Evolutionary conservation across 2,113 vertebrate genomes (phyloP), one percentile per base, ranked within the genome.

Genomic region (Scomber scombrus): DNA sequence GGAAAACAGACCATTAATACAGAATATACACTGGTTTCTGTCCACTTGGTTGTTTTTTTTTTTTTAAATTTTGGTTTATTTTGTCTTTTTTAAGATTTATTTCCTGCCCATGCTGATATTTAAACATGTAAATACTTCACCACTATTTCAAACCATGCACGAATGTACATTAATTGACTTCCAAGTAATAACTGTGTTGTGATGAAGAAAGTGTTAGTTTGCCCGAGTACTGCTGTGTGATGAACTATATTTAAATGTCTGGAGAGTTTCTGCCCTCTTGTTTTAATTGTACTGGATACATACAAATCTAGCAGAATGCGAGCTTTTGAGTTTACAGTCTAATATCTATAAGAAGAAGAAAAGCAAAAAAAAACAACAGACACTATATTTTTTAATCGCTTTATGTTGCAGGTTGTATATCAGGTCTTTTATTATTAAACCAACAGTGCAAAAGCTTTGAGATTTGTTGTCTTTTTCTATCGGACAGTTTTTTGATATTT

Each of bases 391-490:
- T 84, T 89, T 43, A 43, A 85, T 85, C 11, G 63, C 84, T 78
- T 91, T 91, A 62, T 87, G 89, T 92, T 92, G 88, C 90, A 89
- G 87, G 84, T 87, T 89, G 85, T 88, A 84, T 81, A 87, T 87
- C 88, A 86, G 90, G 90, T 90, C 80, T 85, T 88, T 89, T 84
- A 90, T 79, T 74, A 89, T 85, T 71, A 85, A 90, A 89, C 71
- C 82, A 86, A 90, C 78, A 72, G 64, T 61, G 68, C 83, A 64
- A 87, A 81, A 64, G 61, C 68, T 78, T 83, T 74, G 77, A 71
- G 49, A 78, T 84, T 69, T 82, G 60, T 90, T 82, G 80, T 85
- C 75, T 88, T 92, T 26, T 90, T 91, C 75, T 92, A 91, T 89
- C 75, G 34, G 57, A 85, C 51, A 51, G 52, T 75, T 78, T 86